Evolutionary conservation across 2,113 vertebrate genomes (phyloP).

Genomic region (Malaclemys terrapin): DNA sequence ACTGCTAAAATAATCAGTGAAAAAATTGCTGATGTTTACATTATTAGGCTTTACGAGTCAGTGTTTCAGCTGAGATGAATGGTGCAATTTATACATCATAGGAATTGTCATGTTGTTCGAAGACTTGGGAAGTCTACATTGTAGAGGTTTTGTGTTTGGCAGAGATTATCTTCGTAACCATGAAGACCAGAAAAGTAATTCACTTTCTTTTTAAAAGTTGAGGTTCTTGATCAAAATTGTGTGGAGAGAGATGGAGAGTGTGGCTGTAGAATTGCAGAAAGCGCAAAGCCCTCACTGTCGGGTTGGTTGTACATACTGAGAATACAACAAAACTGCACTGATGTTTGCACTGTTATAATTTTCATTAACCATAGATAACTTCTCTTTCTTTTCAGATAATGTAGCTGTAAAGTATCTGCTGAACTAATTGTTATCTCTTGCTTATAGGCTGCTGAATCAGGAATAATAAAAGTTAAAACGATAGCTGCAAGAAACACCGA

Average conservation of each 20-base stretch:
- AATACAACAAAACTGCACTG: not conserved
- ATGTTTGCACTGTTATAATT: not conserved
- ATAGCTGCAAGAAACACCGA: slow-evolving; percentile 94
- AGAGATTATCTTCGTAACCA: not conserved
- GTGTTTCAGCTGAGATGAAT: not conserved
- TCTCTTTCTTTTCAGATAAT: slow-evolving; percentile 31
- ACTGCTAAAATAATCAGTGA: not conserved
- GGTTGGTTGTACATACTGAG: not conserved
- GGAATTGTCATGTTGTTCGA: not conserved
- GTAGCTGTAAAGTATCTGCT: slow-evolving; percentile 23
- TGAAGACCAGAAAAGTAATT: not conserved
- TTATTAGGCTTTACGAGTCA: not conserved
- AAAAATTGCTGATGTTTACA: not conserved
- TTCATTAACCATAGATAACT: not conserved
- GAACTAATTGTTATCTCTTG: slow-evolving; percentile 63
- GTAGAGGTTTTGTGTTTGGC: not conserved
- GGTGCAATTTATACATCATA: not conserved
- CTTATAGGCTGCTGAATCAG: slow-evolving; percentile 96
- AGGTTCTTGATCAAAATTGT: not conserved
- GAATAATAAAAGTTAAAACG: slow-evolving; percentile 99
- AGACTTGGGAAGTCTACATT: not conserved
- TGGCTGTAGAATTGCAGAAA: not conserved
- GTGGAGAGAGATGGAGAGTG: not conserved
- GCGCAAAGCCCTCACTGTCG: not conserved
- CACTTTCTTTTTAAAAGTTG: not conserved